Conservation (phyloP, 2,113 vertebrate genomes). For the Tenrec ecaudatus region DNA sequence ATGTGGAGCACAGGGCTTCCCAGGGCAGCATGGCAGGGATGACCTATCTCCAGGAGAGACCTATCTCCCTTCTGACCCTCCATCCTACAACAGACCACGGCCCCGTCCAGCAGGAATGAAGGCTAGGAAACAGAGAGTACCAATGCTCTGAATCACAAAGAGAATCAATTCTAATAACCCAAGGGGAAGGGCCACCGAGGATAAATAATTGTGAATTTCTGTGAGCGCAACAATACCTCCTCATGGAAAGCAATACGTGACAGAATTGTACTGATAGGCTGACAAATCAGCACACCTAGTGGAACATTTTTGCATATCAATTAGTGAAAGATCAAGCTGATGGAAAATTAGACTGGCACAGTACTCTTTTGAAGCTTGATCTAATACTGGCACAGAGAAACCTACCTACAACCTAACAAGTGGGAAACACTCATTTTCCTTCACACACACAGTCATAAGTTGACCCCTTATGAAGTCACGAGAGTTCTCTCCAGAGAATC, state of each 20-base stretch:
- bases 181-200: neutral
- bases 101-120: neutral
- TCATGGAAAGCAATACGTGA: neutral
- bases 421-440: neutral
- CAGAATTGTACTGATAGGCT: neutral
- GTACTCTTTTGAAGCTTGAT: neutral
- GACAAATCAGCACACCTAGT: neutral
- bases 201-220: neutral
- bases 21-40: neutral
- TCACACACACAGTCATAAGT: neutral
- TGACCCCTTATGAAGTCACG: neutral
- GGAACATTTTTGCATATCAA: neutral
- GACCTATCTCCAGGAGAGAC: neutral
- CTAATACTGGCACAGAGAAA: neutral
- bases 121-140: neutral
- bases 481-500: neutral
- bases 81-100: neutral
- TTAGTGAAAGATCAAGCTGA: slow-evolving; percentile 28
- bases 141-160: neutral
- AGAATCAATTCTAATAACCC: neutral
- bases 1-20: neutral
- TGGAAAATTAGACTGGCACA: slow-evolving; percentile 10
- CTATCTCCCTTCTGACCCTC: neutral
- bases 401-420: neutral
- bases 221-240: neutral